Percentiles rank a stretch among this genome's conserved stretches.
These are phyloP conservation scores for Bemisia tabaci DNA, from an alignment of 1,140 invertebrate species.

Conservation along the genomic window DNA sequence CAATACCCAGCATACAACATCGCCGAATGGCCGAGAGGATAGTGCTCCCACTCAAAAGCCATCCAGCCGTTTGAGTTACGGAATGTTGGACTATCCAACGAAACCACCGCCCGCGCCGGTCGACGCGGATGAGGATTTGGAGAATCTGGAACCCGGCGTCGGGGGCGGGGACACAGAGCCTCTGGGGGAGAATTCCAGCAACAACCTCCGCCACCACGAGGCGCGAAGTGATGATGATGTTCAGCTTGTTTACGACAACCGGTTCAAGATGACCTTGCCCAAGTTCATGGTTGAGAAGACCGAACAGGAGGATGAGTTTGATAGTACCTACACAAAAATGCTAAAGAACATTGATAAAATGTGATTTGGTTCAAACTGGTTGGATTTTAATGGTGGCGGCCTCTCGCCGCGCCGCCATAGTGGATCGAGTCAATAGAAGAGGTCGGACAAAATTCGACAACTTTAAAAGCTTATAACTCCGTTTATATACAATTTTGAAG, in stretches of 20 bases:
- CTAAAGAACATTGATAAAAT: no score
- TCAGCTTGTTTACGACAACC: conserved; percentile 40
- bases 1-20: neutral
- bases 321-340: neutral
- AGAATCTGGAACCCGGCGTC: conserved; percentile 14
- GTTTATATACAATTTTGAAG: no score
- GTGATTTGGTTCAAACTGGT: no score
- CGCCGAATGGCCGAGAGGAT: neutral
- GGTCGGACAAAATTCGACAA: no score
- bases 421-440: no score
- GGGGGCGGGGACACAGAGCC: conserved; percentile 8
- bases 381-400: no score
- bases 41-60: neutral
- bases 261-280: conserved; percentile 44
- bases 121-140: conserved; percentile 16
- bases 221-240: conserved; percentile 41
- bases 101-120: neutral
- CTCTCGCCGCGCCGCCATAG: no score
- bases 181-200: neutral
- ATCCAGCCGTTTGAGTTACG: no score
- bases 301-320: conserved; percentile 37
- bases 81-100: neutral
- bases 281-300: conserved; percentile 50
- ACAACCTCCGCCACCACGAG: conserved; percentile 28
- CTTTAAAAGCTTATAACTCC: no score